Conservation (phyloP, 2,888 invertebrate genomes). For the Operophtera brumata region DNA sequence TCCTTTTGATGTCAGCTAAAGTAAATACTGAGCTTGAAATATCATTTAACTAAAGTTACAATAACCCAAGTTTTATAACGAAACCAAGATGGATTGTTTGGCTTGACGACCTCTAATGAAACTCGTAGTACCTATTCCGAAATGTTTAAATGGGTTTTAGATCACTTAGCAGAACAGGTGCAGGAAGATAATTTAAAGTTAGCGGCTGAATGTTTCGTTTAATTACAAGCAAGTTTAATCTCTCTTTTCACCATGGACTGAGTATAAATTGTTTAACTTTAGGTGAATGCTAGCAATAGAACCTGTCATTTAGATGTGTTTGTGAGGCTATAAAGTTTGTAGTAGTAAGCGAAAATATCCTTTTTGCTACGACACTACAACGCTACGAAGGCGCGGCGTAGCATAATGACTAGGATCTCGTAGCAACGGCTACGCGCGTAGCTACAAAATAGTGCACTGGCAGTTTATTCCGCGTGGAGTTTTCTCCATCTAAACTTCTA, state of each 20-base stretch:
- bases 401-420: conserved; percentile 14
- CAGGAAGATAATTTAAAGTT: neutral
- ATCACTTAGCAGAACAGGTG: neutral
- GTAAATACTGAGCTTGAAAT: conserved; percentile 16
- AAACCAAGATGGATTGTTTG: conserved; percentile 30
- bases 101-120: conserved; percentile 26
- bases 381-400: conserved; percentile 10
- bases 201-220: neutral
- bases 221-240: no score
- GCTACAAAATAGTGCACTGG: neutral
- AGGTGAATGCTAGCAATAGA: no score
- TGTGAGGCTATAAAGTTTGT: no score
- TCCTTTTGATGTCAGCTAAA: conserved; percentile 5
- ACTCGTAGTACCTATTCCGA: conserved; percentile 44
- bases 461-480: no score
- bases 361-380: conserved; percentile 5
- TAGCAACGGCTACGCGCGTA: conserved; percentile 10
- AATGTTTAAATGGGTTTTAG: conserved; percentile 10
- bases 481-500: neutral
- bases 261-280: no score
- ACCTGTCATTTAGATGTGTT: no score
- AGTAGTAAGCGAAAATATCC: no score
- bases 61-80: conserved; percentile 34
- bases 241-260: no score
- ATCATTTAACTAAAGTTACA: conserved; percentile 23